phyloP scores from a whole-genome alignment of 2,113 vertebrate genomes.

The Gallinago undulata region DNA sequence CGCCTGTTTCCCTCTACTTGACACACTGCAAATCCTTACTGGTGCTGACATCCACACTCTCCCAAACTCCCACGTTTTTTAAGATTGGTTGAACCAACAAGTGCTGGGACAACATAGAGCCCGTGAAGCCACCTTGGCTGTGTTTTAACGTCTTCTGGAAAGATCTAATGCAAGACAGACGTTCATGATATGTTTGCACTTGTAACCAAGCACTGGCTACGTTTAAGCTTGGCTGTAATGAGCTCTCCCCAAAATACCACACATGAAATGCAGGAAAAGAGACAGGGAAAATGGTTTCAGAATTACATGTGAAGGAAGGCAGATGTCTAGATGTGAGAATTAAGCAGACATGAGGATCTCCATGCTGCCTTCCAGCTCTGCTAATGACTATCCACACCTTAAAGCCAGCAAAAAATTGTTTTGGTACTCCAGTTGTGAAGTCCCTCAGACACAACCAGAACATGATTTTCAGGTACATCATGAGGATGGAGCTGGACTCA shows the following conservation, averaged over 20 bases:
- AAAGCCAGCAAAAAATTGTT: background rate
- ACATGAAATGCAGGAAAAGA: conserved; percentile 1
- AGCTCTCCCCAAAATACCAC: conserved; percentile 5
- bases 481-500: background rate
- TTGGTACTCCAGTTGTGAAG: background rate
- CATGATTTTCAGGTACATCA: background rate
- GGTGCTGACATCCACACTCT: background rate
- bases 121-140: background rate
- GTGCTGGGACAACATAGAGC: background rate
- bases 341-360: background rate
- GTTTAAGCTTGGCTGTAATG: conserved; percentile 2
- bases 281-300: background rate
- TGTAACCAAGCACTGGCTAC: background rate
- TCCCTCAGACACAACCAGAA: background rate
- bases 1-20: background rate
- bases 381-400: background rate
- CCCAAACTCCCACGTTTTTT: background rate
- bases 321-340: background rate
- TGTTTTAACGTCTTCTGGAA: conserved; percentile 25
- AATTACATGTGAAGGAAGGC: background rate
- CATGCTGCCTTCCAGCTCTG: background rate
- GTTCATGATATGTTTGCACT: background rate
- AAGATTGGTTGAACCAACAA: conserved; percentile 21
- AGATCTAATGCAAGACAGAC: conserved; percentile 48
- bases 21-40: conserved; percentile 1